Evolutionary conservation across 2,888 invertebrate species (phyloP), one percentile per base, ranked within the genome.

Genomic region (Hedya salicella): DNA sequence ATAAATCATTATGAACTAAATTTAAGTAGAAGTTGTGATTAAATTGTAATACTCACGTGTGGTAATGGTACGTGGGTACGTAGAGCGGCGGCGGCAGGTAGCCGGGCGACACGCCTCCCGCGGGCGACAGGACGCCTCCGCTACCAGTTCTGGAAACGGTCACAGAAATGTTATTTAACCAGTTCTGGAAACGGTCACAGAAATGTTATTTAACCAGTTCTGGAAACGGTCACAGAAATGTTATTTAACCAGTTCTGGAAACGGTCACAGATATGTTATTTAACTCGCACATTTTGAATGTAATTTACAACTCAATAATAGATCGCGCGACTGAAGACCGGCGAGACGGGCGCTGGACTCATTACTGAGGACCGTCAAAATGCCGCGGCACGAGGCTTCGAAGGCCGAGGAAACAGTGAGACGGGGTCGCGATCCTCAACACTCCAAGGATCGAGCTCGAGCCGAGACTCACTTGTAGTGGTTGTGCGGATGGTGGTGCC

Each of bases 61-160:
- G 92, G 68, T 93, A 92, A 68, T 92, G 91, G 69, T 92, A 92
- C 21, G 92, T 90, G 75, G 92, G 92, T 71, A 92, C 92, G 75
- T 93, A 93, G 1, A 89, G 78, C 3, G 92, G 91, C 39, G 90
- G 89, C 19, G 91, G 86, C 62, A 92, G 76, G 68, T 92, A 92
- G 0, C 89, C 89, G 1, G 92, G 92, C 0, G 92, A 92, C 56
- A 92, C 92, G 4, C 92, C 92, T 0, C 91, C 91, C 1, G 83
- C 90, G 21, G 92, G 92, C 0, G 92, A 92, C 68, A 92, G 69
- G 44, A 92, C 91, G 11, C 91, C 90, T 19, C 91, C 92, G 62
- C 88, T 87, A 42, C 83, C 80, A 25, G 88, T 78, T 64, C 91
- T 89, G 76, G 0, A 72, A 64, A 21, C 36, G 4, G 21, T 19